These are phyloP conservation scores for Geopemphigus sp. DNA, from an alignment of 1,140 invertebrate species.

Conservation along the genomic window DNA sequence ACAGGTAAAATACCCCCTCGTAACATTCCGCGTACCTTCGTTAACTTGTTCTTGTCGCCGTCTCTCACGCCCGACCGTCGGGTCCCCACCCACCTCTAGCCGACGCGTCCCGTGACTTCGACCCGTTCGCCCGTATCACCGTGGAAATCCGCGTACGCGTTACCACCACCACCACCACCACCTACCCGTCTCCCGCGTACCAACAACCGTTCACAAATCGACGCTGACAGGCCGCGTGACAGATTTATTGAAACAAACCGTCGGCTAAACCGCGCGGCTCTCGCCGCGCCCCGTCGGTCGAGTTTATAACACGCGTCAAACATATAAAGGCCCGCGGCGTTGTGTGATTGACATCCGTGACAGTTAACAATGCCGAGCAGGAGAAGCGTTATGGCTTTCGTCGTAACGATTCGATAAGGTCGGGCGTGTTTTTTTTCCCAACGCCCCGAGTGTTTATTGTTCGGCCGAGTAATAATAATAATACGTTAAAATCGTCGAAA, in stretches of 20 bases:
- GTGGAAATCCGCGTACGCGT: too few species aligned
- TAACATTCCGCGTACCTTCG: slow-evolving; percentile 11
- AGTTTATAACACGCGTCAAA: slow-evolving; percentile 44
- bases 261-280: slow-evolving; percentile 23
- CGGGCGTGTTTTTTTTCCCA: background rate
- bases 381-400: slow-evolving; percentile 13
- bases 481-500: too few species aligned
- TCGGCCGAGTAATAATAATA: slow-evolving; percentile 31
- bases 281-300: slow-evolving; percentile 8
- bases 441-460: slow-evolving; percentile 28
- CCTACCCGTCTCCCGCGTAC: background rate
- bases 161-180: too few species aligned
- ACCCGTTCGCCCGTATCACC: too few species aligned
- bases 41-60: background rate
- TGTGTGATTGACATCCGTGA: slow-evolving; percentile 37
- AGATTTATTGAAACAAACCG: slow-evolving; percentile 53
- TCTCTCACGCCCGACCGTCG: too few species aligned
- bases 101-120: too few species aligned
- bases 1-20: slow-evolving; percentile 58
- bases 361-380: slow-evolving; percentile 32
- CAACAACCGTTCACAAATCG: slow-evolving; percentile 45
- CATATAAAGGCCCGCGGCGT: too few species aligned
- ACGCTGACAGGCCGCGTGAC: slow-evolving; percentile 51
- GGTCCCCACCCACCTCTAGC: too few species aligned
- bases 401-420: slow-evolving; percentile 44